Conservation (phyloP, 1,140 invertebrate genomes). For the Paraescarpia echinospica region DNA sequence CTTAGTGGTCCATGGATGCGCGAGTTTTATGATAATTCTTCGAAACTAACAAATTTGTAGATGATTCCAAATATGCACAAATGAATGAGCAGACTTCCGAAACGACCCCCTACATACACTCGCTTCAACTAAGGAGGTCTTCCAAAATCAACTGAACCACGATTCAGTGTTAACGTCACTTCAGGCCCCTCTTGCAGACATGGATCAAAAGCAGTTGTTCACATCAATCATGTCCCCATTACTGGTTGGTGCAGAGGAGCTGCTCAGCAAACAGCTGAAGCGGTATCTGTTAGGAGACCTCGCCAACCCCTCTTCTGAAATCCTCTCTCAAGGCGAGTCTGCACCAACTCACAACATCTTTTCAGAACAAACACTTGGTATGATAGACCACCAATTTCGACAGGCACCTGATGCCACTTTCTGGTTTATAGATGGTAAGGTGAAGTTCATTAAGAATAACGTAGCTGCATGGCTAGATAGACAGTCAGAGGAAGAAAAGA, state of each 20-base stretch:
- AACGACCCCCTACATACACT: not conserved
- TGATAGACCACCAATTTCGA: not conserved
- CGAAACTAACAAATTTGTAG: not conserved
- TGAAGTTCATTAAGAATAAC: not conserved
- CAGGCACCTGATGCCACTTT: not conserved
- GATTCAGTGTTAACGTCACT: not conserved
- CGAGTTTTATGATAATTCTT: not conserved
- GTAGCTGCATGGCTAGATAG: no score
- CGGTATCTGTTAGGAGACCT: not conserved
- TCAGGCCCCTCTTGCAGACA: not conserved
- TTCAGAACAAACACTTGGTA: not conserved
- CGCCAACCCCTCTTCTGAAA: not conserved
- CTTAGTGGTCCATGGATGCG: constrained; percentile 4
- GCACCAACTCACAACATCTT: not conserved
- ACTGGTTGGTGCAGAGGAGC: no score
- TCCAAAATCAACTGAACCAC: not conserved
- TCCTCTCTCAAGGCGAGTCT: not conserved
- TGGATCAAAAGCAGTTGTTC: not conserved
- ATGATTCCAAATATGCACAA: not conserved
- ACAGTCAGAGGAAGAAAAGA: no score
- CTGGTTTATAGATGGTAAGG: not conserved
- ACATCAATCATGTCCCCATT: not conserved
- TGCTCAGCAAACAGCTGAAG: constrained; percentile 2
- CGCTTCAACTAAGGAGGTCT: not conserved
- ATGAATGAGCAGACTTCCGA: not conserved